Evolutionary conservation across 2,113 vertebrate species (phyloP), one percentile per base, ranked within the genome.

Genomic region (Gopherus flavomarginatus): DNA sequence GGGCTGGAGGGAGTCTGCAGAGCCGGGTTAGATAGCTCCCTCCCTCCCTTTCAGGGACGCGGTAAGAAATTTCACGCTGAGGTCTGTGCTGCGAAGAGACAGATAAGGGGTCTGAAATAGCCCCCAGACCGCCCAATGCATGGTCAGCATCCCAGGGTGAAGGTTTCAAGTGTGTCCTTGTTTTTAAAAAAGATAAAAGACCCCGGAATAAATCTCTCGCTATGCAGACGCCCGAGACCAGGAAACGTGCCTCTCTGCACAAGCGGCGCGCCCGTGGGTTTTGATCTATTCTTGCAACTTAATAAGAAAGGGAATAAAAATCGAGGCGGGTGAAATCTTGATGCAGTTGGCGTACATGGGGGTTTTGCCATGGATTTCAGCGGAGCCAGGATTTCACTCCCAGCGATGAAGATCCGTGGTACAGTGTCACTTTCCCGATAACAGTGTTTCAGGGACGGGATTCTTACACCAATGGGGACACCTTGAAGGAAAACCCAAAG

Each of bases 31-130:
- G 49, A 2, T 91, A 1, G 49, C 4, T 52, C 89, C 85, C 27
- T 4, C 80, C 12, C 35, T 5, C 27, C 44, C 1, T 4, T 9
- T 35, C 13, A 8, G 10, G 0, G 31, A 26, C 21, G 8, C 65
- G 35, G 65, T 1, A 2, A 81, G 65, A 62, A 44, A 35, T 94
- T 91, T 97, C 95, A 75, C 90, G 83, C 83, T 24, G 4, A 0
- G 79, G 52, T 87, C 88, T n/a, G 59, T 11, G 65, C 13, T 86
- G 90, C 75, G 83, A 78, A 88, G 56, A 44, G 31, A 44, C 83
- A 97, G 92, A 97, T 88, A 97, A 96, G 89, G 24, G 12, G 8
- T 90, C 65, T 53, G 87, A 94, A 96, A 91, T 96, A 97, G 49
- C 91, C 96, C 89, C 95, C 94, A 80, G 83, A 86, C 78, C 75